A percentile compares a stretch with the other conserved stretches of the same genome.
Evolutionary conservation across 1,140 invertebrate genomes (phyloP).

Genomic region (Onthophagus taurus): DNA sequence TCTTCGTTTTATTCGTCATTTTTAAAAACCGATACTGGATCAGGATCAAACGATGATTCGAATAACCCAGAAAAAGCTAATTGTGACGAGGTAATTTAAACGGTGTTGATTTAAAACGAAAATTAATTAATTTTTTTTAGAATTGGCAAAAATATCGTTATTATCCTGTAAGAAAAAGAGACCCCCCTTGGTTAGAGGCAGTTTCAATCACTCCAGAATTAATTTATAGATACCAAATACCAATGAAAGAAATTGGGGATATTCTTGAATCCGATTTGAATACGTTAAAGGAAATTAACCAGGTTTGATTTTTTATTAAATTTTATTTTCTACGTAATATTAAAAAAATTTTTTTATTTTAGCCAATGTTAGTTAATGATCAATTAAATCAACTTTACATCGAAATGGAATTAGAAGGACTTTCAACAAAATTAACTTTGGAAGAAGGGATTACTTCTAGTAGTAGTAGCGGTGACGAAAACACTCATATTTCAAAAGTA

Average conservation of each 20-base stretch:
- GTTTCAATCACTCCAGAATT: conserved; percentile 55
- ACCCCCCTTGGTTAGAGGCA: conserved; percentile 55
- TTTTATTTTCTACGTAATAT: neutral
- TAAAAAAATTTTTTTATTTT: conserved; percentile 25
- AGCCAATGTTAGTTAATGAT: conserved; percentile 61
- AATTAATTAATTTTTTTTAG: conserved; percentile 16
- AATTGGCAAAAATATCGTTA: conserved; percentile 22
- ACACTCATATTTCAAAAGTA: conserved; percentile 24
- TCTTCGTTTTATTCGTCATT: conserved; percentile 47
- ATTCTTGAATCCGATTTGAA: conserved; percentile 53
- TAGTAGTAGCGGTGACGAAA: conserved; percentile 46
- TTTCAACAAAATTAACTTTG: conserved; percentile 45
- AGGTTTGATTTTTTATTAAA: conserved; percentile 36
- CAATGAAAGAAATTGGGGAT: conserved; percentile 49
- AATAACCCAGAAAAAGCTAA: conserved; percentile 24
- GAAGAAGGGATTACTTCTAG: conserved; percentile 54
- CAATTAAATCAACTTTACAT: conserved; percentile 61
- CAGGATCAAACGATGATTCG: conserved; percentile 34
- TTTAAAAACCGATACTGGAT: conserved; percentile 42
- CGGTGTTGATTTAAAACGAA: neutral
- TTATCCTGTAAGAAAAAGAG: conserved; percentile 38
- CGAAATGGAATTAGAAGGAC: conserved; percentile 57
- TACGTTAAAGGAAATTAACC: conserved; percentile 47
- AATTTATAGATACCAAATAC: conserved; percentile 58
- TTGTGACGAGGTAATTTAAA: conserved; percentile 26